These are phyloP conservation scores for Epizoanthus stellaris DNA, from an alignment of 92 coral and sea anemone genomes.

Conservation along the genomic window DNA sequence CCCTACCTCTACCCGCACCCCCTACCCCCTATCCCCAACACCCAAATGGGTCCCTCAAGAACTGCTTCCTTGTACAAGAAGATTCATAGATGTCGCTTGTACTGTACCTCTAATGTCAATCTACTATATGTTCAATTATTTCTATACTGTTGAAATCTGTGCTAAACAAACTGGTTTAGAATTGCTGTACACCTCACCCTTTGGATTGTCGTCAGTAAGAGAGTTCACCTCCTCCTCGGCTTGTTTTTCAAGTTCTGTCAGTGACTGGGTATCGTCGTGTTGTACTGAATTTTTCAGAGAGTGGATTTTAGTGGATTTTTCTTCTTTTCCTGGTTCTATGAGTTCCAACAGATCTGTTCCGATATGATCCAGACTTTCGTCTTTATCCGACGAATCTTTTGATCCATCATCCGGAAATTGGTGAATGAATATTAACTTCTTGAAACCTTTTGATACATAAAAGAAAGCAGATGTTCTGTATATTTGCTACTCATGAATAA, in stretches of 20 bases:
- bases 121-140: no score
- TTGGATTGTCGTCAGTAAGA: slow-evolving; percentile 53
- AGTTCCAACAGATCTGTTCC: slow-evolving; percentile 80
- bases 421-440: slow-evolving; percentile 79
- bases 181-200: slow-evolving; percentile 37
- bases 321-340: slow-evolving; percentile 60
- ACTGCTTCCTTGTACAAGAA: no score
- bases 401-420: slow-evolving; percentile 61
- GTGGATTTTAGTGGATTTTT: slow-evolving; percentile 37
- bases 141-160: no score
- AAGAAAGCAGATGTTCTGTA: not conserved
- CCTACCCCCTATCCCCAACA: no score
- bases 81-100: no score
- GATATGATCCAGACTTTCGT: slow-evolving; percentile 60
- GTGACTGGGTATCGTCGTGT: slow-evolving; percentile 64
- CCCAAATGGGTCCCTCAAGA: no score
- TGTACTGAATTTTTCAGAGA: slow-evolving; percentile 34
- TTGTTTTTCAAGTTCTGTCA: slow-evolving; percentile 87
- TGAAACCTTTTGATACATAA: slow-evolving; percentile 52
- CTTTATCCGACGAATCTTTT: slow-evolving; percentile 50
- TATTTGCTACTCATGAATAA: no score
- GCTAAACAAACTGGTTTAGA: no score
- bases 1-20: no score
- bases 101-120: no score
- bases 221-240: slow-evolving; percentile 95